Evolutionary conservation across 2,113 vertebrate species (phyloP).

Genomic region (Leiothrix lutea): DNA sequence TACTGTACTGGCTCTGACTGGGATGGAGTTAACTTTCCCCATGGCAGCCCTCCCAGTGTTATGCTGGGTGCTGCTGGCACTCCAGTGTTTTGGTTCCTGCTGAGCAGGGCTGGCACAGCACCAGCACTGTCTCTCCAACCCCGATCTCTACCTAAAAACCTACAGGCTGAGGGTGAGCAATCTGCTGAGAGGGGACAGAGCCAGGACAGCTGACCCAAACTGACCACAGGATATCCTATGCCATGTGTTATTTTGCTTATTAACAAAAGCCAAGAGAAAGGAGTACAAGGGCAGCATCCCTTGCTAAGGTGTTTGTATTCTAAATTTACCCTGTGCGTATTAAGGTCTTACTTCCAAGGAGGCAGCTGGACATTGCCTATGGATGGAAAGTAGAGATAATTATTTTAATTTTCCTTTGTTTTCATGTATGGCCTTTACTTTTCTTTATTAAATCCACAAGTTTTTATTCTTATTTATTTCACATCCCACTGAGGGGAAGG

Average conservation of each 20-base stretch:
- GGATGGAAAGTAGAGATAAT: background rate
- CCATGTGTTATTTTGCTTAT: background rate
- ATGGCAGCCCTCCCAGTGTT: background rate
- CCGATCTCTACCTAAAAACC: accelerated
- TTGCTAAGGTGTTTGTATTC: background rate
- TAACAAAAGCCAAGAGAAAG: background rate
- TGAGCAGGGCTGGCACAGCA: background rate
- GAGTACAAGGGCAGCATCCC: background rate
- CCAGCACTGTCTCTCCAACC: accelerated
- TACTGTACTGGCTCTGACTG: background rate
- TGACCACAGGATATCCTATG: background rate
- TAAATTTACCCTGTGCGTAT: background rate
- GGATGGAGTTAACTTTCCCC: background rate
- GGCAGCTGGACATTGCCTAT: background rate
- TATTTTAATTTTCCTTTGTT: background rate
- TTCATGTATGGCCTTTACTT: background rate
- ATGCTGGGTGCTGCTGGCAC: background rate
- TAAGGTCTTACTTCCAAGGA: background rate
- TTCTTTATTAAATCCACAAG: background rate
- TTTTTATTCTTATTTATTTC: background rate
- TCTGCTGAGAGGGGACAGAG: background rate
- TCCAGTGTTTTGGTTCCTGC: background rate
- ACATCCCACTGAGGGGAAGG: accelerated
- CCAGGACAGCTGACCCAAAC: background rate
- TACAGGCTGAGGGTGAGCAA: background rate